Percentiles rank a stretch among this genome's conserved stretches.
phyloP scores from a whole-genome alignment of 2,113 vertebrate genomes.

The Orthonyx spaldingii region DNA sequence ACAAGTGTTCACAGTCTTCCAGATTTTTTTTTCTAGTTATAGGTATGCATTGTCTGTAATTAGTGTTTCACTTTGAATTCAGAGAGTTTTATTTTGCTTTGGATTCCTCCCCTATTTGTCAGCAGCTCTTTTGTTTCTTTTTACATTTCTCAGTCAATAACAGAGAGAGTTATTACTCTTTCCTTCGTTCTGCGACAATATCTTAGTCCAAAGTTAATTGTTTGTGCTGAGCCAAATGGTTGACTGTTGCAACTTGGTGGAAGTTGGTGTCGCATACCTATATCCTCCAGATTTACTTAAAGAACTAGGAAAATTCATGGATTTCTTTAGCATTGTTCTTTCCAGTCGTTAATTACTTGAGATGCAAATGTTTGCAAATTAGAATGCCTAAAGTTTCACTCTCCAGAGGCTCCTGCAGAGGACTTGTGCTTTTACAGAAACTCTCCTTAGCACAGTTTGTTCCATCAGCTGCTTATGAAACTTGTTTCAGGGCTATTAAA shows the following conservation, averaged over 20 bases:
- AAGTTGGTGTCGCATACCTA: neutral
- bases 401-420: neutral
- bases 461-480: neutral
- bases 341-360: neutral
- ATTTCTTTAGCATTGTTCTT: neutral
- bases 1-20: neutral
- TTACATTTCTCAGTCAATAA: neutral
- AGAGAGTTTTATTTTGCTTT: neutral
- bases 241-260: neutral
- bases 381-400: neutral
- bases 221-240: neutral
- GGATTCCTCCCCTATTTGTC: neutral
- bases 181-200: neutral
- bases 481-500: neutral
- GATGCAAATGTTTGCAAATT: neutral
- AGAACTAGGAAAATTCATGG: neutral
- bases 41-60: neutral
- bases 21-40: neutral
- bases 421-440: neutral
- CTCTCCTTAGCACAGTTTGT: neutral
- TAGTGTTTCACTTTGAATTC: neutral
- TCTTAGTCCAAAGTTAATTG: neutral
- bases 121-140: neutral
- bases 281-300: neutral
- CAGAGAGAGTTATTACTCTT: neutral